Conservation (phyloP, 2,797 vertebrate genomes). For the Rhabdomys pumilio region DNA sequence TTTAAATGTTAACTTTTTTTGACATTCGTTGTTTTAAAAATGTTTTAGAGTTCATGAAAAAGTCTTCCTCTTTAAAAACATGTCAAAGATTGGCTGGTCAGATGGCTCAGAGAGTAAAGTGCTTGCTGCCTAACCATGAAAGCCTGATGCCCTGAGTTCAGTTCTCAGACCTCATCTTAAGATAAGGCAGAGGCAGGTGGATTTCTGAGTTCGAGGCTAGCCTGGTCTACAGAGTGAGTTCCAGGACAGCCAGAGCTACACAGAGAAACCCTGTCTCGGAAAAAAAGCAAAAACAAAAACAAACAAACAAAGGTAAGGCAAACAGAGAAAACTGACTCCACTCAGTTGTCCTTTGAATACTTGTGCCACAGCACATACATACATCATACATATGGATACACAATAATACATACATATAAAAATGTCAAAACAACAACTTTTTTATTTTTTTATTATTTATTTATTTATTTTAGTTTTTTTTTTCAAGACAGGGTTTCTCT, state of each 20-base stretch:
- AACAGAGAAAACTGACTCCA: background rate
- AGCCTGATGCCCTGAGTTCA: background rate
- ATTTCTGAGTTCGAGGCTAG: too few species aligned
- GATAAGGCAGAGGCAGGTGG: background rate
- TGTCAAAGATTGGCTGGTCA: background rate
- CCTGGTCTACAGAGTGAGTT: too few species aligned
- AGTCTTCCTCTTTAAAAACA: slow-evolving; percentile 51
- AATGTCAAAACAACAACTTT: background rate
- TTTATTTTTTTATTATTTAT: background rate
- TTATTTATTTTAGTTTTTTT: too few species aligned
- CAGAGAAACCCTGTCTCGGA: too few species aligned
- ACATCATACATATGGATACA: background rate
- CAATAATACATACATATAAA: background rate
- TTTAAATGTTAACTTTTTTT: slow-evolving; percentile 56
- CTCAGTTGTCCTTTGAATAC: background rate
- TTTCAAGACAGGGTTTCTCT: too few species aligned
- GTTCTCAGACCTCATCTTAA: background rate
- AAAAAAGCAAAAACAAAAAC: too few species aligned
- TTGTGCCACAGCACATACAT: too few species aligned
- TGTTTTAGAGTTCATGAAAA: slow-evolving; percentile 64
- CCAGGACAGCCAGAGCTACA: too few species aligned
- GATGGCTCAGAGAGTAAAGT: background rate
- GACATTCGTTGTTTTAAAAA: slow-evolving; percentile 65
- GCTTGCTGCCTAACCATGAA: background rate
- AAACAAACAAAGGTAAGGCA: background rate